Conservation (phyloP, 2,113 vertebrate species). For the Glaucomys volans region DNA sequence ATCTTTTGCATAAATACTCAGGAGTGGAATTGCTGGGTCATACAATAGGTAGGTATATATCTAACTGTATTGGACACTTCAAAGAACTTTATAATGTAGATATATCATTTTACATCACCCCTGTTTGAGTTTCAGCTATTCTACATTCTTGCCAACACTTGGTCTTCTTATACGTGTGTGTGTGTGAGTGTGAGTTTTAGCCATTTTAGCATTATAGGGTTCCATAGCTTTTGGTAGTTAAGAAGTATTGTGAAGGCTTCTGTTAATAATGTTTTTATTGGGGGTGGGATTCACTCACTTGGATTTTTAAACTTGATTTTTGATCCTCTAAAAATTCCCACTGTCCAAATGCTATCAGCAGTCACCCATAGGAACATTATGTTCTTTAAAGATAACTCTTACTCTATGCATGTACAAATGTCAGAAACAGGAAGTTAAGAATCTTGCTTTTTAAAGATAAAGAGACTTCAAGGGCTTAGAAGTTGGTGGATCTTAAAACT, state of each 20-base stretch:
- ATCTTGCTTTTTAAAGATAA: constrained; percentile 10
- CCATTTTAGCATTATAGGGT: neutral
- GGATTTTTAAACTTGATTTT: neutral
- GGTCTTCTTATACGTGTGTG: neutral
- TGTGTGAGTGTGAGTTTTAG: neutral
- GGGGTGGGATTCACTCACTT: neutral
- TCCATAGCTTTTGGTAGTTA: neutral
- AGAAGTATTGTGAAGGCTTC: neutral
- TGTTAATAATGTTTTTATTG: neutral
- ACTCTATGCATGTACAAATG: neutral
- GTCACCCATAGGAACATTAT: neutral
- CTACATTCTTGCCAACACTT: neutral
- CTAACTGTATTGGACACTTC: constrained; percentile 19
- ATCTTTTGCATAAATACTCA: neutral
- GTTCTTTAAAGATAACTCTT: neutral
- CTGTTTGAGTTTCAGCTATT: neutral
- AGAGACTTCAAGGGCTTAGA: neutral
- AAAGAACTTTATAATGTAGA: neutral
- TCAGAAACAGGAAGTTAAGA: neutral
- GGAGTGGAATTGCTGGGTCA: neutral
- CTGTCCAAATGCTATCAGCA: neutral
- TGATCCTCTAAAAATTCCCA: neutral
- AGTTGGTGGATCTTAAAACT: neutral
- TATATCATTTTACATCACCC: neutral
- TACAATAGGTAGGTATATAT: neutral